Base-by-base conservation (phyloP, 2,888 invertebrate species). In the Stictocephala bisonia region DNA sequence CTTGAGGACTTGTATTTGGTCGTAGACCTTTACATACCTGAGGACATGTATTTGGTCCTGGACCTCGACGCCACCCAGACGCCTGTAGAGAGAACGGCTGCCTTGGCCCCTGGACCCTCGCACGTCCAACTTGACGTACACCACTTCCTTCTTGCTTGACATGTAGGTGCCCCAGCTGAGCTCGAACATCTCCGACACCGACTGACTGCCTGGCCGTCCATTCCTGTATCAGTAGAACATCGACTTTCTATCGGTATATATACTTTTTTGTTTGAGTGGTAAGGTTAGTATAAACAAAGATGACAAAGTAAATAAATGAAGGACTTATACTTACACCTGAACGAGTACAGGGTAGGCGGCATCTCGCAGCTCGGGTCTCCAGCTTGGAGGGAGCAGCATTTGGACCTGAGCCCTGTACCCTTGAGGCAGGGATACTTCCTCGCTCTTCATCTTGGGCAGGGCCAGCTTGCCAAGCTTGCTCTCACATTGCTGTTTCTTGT, bases 121-220 rank as follows among this genome's bases (percentile, higher is more conserved):
- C 18, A 96, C 97, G 86, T 97, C 97, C 81, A 97, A 87, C 81
- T 93, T 90, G 56, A 95, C 92, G 85, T 96, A 95, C 73, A 97
- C 95, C 74, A 96, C 93, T 85, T 95, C 94, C 83, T 93, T 93
- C 77, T 93, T 90, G 73, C 94, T 94, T 72, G 95, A 93, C 91
- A 97, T 93, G 85, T 96, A 96, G 35, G 95, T 93, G 75, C 95
- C 94, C 95, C 96, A 96, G 84, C 94, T 93, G 79, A 96, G 88
- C 77, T 89, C 85, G 85, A 95, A 97, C 84, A 91, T 89, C 80
- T 96, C 94, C 0, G 94, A 94, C 76, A 97, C 97, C 73, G 93
- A 90, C 84, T 95, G 95, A 79, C 94, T 93, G 48, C 95, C 95
- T 0, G 97, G 97, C 53, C 95, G 91, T 72, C 95, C 97, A 85